A percentile compares a stretch with the other conserved stretches of the same genome.
These are phyloP conservation scores for Theocolax elegans DNA, from an alignment of 1,140 invertebrate genomes.

Conservation along the genomic window DNA sequence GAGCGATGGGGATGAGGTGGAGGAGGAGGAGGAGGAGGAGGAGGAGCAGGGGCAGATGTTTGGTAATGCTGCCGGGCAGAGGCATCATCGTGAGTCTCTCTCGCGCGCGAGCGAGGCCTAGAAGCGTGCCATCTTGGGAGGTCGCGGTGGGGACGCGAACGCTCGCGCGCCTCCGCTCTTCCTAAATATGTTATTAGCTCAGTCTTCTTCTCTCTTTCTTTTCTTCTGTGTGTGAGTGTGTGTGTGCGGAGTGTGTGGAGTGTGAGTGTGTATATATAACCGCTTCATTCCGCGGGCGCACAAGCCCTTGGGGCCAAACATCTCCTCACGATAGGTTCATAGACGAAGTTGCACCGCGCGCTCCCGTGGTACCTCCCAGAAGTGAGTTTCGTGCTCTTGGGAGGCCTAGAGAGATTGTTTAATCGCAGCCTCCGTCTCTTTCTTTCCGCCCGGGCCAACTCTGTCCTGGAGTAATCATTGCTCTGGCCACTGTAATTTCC, in stretches of 20 bases:
- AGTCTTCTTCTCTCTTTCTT: slow-evolving; percentile 42
- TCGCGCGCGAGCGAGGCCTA: slow-evolving; percentile 34
- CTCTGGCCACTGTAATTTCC: slow-evolving; percentile 58
- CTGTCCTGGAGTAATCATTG: slow-evolving; percentile 55
- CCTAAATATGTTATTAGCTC: slow-evolving; percentile 67
- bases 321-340: slow-evolving; percentile 52
- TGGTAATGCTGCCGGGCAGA: not conserved
- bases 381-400: slow-evolving; percentile 52
- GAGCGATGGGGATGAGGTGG: not conserved
- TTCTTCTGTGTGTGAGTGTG: not conserved
- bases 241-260: no score
- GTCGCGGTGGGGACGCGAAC: slow-evolving; percentile 56
- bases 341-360: slow-evolving; percentile 22
- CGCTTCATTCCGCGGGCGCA: slow-evolving; percentile 60
- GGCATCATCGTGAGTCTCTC: not conserved
- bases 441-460: not conserved
- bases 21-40: not conserved
- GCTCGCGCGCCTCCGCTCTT: slow-evolving; percentile 34
- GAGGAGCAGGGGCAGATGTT: not conserved
- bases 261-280: slow-evolving; percentile 63
- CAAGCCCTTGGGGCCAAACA: slow-evolving; percentile 60
- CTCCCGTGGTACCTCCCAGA: slow-evolving; percentile 56
- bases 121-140: slow-evolving; percentile 65
- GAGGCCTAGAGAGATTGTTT: slow-evolving; percentile 65
- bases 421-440: slow-evolving; percentile 42